Evolutionary conservation across 35 echinoderm and acorn worm genomes (phyloP).

Genomic region (Antedon bifida): DNA sequence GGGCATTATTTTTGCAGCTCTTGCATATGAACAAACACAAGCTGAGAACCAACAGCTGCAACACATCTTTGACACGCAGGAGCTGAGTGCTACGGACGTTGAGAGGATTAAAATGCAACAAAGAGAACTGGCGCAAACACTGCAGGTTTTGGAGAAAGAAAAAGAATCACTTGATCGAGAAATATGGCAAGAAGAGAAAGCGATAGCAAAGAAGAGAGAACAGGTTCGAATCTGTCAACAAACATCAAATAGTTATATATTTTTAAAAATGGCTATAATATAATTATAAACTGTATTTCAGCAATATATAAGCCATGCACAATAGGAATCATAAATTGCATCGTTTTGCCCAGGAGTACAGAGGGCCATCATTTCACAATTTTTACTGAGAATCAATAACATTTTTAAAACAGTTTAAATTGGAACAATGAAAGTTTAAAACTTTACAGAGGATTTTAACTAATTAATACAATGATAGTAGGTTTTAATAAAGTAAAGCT

Average conservation of each 20-base stretch:
- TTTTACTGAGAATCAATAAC: too few species aligned
- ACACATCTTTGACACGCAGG: slow-evolving; percentile 53
- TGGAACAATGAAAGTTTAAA: too few species aligned
- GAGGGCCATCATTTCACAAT: too few species aligned
- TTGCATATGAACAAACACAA: slow-evolving; percentile 28
- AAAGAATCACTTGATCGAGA: slow-evolving; percentile 60
- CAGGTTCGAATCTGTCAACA: slow-evolving; percentile 16
- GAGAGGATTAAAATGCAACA: slow-evolving; percentile 69
- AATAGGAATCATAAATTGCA: too few species aligned
- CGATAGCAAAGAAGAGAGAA: slow-evolving; percentile 72
- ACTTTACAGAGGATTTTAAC: too few species aligned
- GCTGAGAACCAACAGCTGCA: slow-evolving; percentile 28
- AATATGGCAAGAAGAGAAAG: slow-evolving; percentile 71
- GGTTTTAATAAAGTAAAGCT: too few species aligned
- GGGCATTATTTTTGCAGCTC: slow-evolving; percentile 28
- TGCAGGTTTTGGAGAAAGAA: slow-evolving; percentile 56
- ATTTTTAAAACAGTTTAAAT: too few species aligned
- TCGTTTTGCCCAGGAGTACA: too few species aligned
- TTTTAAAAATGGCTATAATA: too few species aligned
- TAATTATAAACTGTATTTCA: too few species aligned
- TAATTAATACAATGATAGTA: too few species aligned
- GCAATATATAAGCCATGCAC: too few species aligned
- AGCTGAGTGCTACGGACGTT: slow-evolving; percentile 69
- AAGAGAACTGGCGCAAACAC: slow-evolving; percentile 36
- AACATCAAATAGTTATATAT: not conserved